Evolutionary conservation across 2,113 vertebrate genomes (phyloP).

Genomic region (Phrynosoma platyrhinos): DNA sequence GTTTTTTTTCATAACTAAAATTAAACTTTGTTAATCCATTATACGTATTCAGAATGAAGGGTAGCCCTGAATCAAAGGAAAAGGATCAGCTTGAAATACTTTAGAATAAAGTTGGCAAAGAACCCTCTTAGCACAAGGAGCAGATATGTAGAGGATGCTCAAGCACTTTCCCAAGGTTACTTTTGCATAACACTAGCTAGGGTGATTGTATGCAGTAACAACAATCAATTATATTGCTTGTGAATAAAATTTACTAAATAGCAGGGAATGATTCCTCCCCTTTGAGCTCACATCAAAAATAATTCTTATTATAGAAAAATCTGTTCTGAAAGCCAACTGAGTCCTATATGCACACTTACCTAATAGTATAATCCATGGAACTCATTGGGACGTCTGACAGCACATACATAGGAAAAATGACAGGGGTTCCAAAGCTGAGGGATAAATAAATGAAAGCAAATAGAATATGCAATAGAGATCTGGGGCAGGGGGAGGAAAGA

Average conservation of each 20-base stretch:
- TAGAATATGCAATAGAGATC: background rate
- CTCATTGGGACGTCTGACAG: too few relatives aligned
- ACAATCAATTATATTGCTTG: conserved; percentile 45
- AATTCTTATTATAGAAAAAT: background rate
- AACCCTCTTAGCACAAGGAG: conserved; percentile 36
- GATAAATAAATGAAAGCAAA: background rate
- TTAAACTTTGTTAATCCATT: conserved; percentile 38
- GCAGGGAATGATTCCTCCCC: background rate
- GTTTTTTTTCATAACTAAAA: conserved; percentile 35
- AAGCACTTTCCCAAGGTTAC: conserved; percentile 61
- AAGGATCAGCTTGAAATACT: background rate
- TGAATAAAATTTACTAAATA: conserved; percentile 29
- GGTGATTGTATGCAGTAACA: conserved; percentile 17
- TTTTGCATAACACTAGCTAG: conserved; percentile 16
- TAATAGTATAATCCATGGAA: too few relatives aligned
- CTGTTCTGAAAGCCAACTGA: background rate
- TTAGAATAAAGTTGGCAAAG: conserved; percentile 44
- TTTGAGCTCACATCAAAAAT: conserved; percentile 14
- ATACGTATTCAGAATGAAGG: conserved; percentile 33
- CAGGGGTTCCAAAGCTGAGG: background rate
- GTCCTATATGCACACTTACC: background rate
- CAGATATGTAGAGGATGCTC: conserved; percentile 8
- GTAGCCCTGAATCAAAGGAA: background rate
- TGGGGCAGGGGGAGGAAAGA: background rate
- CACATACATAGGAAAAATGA: background rate